Evolutionary conservation across 2,888 invertebrate species (phyloP).

Genomic region (Athripsodes cinereus): DNA sequence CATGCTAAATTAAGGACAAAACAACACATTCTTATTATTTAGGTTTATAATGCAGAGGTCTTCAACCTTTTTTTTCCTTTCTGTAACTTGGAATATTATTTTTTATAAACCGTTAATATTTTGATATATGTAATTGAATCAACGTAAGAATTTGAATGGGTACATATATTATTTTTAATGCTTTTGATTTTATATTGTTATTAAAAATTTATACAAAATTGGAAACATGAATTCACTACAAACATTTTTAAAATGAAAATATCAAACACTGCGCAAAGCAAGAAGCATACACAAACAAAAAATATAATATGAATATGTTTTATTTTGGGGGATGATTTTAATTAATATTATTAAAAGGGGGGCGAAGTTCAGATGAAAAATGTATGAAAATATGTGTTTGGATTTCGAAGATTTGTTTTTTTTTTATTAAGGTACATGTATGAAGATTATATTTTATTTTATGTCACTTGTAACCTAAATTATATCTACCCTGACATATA

Average conservation of each 20-base stretch:
- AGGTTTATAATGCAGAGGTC: neutral
- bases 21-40: neutral
- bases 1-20: neutral
- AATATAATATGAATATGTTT: neutral
- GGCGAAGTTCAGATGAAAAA: neutral
- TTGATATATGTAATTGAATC: too few species aligned
- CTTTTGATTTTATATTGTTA: too few species aligned
- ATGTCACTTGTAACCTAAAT: conserved; percentile 21
- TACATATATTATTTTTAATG: too few species aligned
- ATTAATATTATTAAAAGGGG: neutral
- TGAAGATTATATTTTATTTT: conserved; percentile 2
- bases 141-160: too few species aligned
- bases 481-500: conserved; percentile 75
- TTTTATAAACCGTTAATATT: too few species aligned
- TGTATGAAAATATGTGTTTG: neutral
- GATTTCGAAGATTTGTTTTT: neutral
- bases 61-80: neutral
- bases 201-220: too few species aligned
- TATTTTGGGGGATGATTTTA: neutral
- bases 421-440: neutral
- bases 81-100: too few species aligned
- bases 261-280: neutral
- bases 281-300: neutral
- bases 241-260: too few species aligned
- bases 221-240: too few species aligned